Evolutionary conservation across 1,140 invertebrate species (phyloP).

Genomic region (Adoxophyes honmai): DNA sequence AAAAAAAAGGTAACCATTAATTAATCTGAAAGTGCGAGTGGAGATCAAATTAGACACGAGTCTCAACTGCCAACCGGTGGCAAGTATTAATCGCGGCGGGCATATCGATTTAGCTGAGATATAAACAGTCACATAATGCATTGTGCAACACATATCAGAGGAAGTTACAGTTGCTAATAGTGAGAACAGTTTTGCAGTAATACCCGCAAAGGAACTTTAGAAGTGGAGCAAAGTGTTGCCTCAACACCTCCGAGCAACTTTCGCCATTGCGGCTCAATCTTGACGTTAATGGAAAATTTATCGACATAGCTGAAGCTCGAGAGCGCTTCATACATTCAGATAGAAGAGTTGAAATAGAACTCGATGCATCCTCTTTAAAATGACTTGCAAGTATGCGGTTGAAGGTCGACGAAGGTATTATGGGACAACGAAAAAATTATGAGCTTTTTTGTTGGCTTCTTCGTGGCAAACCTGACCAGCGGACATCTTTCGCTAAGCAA

Average conservation of each 20-base stretch:
- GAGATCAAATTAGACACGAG: background rate
- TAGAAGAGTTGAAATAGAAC: too few relatives aligned
- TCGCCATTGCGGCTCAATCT: constrained; percentile 5
- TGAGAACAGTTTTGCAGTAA: constrained; percentile 5
- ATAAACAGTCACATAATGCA: constrained; percentile 22
- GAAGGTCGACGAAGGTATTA: too few relatives aligned
- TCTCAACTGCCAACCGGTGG: constrained; percentile 27
- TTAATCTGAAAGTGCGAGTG: background rate
- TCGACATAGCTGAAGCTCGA: constrained; percentile 29
- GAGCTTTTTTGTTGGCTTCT: too few relatives aligned
- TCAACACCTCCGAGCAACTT: constrained; percentile 4
- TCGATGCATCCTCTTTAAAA: too few relatives aligned
- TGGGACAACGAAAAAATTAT: too few relatives aligned
- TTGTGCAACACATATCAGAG: constrained; percentile 1
- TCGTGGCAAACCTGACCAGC: too few relatives aligned
- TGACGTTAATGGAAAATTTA: constrained; percentile 30
- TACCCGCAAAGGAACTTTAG: constrained; percentile 2
- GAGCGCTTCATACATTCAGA: too few relatives aligned
- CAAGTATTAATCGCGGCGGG: constrained; percentile 23
- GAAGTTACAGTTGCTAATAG: background rate
- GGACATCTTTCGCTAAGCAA: too few relatives aligned
- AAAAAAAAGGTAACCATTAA: background rate
- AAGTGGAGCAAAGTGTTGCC: constrained; percentile 9
- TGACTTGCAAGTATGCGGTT: too few relatives aligned
- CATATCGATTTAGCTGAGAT: constrained; percentile 28